These are phyloP conservation scores for Gallinago nigripennis DNA, from an alignment of 2,797 vertebrate genomes.

Conservation along the genomic window DNA sequence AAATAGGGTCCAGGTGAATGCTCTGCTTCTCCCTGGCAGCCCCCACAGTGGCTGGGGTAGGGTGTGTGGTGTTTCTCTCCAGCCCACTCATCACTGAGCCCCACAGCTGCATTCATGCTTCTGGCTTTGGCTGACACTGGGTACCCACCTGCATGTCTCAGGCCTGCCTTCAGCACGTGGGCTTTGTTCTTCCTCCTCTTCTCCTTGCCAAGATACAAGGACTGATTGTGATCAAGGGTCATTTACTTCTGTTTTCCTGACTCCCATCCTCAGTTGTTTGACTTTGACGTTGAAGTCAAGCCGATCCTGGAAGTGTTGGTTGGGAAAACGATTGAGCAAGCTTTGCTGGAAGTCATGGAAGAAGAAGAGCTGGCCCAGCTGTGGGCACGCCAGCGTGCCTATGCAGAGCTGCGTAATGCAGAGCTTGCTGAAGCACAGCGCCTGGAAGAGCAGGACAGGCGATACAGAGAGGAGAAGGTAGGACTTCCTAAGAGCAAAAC, in stretches of 20 bases:
- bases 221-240: neutral
- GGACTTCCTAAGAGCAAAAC: neutral
- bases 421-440: constrained; percentile 89
- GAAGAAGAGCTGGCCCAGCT: constrained; percentile 90
- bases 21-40: neutral
- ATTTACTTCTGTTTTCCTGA: neutral
- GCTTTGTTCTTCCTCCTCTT: neutral
- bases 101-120: neutral
- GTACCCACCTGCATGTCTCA: neutral
- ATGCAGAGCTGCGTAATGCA: constrained; percentile 80
- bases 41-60: neutral
- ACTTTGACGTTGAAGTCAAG: constrained; percentile 93
- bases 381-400: constrained; percentile 78
- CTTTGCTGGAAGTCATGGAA: constrained; percentile 92
- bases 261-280: constrained; percentile 86
- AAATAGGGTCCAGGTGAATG: neutral
- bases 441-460: constrained; percentile 89
- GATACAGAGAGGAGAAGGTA: constrained; percentile 87
- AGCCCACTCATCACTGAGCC: neutral
- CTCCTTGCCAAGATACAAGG: neutral
- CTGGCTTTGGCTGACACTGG: neutral
- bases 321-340: constrained; percentile 91
- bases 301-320: constrained; percentile 89
- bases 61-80: neutral
- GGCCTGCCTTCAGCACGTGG: neutral